Conservation (phyloP, 2,113 vertebrate genomes). For the Hemicordylus capensis region DNA sequence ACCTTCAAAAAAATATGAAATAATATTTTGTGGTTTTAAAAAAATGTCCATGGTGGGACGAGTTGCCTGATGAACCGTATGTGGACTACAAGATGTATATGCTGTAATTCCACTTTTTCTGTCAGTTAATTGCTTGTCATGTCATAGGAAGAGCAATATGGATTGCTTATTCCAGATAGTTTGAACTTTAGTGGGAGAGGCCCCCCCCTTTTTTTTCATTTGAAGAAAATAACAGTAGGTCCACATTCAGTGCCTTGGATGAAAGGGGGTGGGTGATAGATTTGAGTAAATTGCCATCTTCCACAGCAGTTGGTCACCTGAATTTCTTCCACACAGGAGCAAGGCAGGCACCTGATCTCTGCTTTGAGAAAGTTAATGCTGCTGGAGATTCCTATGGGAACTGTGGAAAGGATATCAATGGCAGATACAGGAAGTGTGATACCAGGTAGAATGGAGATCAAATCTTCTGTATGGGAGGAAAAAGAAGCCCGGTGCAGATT, state of each 20-base stretch:
- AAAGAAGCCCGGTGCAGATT: too few relatives aligned
- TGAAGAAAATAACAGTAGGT: not conserved
- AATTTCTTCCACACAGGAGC: conserved; percentile 79
- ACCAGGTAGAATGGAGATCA: conserved; percentile 75
- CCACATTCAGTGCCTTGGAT: not conserved
- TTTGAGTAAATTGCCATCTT: not conserved
- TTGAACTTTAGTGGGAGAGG: not conserved
- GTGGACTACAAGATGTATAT: not conserved
- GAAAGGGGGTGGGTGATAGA: not conserved
- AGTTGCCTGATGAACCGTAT: not conserved
- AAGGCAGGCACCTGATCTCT: conserved; percentile 84
- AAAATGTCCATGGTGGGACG: not conserved
- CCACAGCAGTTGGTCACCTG: not conserved
- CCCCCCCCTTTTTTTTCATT: not conserved
- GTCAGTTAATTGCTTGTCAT: not conserved
- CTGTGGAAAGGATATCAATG: conserved; percentile 90
- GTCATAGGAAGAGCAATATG: not conserved
- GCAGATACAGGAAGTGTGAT: conserved; percentile 87
- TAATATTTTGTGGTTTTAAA: not conserved
- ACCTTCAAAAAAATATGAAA: not conserved
- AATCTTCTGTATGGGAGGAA: not conserved
- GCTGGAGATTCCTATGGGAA: conserved; percentile 94
- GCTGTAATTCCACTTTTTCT: not conserved
- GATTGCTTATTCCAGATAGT: not conserved
- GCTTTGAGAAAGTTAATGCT: conserved; percentile 89